phyloP scores from a whole-genome alignment of 2,113 vertebrate genomes.

The Mus pahari region DNA sequence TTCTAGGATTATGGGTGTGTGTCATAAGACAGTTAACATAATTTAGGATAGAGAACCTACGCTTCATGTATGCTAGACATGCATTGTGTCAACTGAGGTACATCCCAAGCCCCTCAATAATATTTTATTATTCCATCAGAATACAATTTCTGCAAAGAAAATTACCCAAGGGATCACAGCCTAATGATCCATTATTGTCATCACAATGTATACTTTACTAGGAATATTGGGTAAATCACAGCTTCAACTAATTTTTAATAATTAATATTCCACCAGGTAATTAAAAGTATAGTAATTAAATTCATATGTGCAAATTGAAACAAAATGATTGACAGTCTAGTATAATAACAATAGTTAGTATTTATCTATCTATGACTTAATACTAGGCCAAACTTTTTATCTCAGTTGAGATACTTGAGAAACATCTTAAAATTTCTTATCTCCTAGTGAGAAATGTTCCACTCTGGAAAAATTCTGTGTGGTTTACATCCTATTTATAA shows the following conservation, averaged over 20 bases:
- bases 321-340: not conserved
- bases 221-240: not conserved
- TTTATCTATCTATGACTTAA: not conserved
- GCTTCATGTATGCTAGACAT: not conserved
- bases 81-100: too few species aligned
- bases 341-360: not conserved
- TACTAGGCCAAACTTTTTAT: not conserved
- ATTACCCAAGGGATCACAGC: not conserved
- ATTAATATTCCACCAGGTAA: not conserved
- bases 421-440: not conserved
- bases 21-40: too few species aligned
- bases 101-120: not conserved
- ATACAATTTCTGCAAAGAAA: not conserved
- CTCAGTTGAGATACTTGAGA: not conserved
- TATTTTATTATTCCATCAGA: not conserved
- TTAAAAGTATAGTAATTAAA: not conserved
- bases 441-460: not conserved
- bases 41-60: not conserved
- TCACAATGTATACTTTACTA: not conserved
- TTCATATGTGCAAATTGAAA: not conserved
- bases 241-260: not conserved
- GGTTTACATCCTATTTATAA: not conserved
- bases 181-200: not conserved
- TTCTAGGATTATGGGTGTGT: not conserved
- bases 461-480: not conserved